phyloP scores from a whole-genome alignment of 2,888 invertebrate species.

The Cataglyphis altisquamis region DNA sequence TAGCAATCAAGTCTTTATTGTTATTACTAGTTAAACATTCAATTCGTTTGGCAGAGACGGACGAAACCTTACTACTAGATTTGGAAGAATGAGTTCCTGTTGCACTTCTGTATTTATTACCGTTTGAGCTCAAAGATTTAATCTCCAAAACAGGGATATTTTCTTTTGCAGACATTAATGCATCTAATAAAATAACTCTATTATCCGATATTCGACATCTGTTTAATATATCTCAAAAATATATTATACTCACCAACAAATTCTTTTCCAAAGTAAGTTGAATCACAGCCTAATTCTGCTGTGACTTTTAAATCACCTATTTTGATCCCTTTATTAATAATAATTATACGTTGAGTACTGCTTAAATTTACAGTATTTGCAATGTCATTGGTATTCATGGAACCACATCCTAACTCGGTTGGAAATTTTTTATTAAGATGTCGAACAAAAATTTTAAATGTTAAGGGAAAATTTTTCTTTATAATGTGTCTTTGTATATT shows the following conservation, averaged over 20 bases:
- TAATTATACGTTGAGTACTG: slow-evolving; percentile 84
- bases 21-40: slow-evolving; percentile 68
- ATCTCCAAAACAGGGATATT: slow-evolving; percentile 79
- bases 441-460: slow-evolving; percentile 86
- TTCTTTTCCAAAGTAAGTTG: slow-evolving; percentile 87
- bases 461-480: slow-evolving; percentile 81
- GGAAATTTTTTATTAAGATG: slow-evolving; percentile 86
- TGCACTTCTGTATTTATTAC: slow-evolving; percentile 71
- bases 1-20: slow-evolving; percentile 62
- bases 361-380: slow-evolving; percentile 82
- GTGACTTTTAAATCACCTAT: slow-evolving; percentile 86
- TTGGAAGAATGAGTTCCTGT: slow-evolving; percentile 78
- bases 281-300: slow-evolving; percentile 86
- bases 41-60: slow-evolving; percentile 69
- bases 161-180: slow-evolving; percentile 79
- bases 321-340: slow-evolving; percentile 85
- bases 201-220: not conserved
- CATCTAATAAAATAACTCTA: slow-evolving; percentile 70
- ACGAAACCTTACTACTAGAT: slow-evolving; percentile 70
- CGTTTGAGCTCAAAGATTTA: slow-evolving; percentile 56
- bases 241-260: slow-evolving; percentile 84
- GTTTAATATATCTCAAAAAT: not conserved
- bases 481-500: slow-evolving; percentile 83
- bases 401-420: slow-evolving; percentile 85
- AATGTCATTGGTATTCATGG: slow-evolving; percentile 84